Conservation (phyloP, 53 echinoderm and acorn worm species). For the Patiria pectinifera region DNA sequence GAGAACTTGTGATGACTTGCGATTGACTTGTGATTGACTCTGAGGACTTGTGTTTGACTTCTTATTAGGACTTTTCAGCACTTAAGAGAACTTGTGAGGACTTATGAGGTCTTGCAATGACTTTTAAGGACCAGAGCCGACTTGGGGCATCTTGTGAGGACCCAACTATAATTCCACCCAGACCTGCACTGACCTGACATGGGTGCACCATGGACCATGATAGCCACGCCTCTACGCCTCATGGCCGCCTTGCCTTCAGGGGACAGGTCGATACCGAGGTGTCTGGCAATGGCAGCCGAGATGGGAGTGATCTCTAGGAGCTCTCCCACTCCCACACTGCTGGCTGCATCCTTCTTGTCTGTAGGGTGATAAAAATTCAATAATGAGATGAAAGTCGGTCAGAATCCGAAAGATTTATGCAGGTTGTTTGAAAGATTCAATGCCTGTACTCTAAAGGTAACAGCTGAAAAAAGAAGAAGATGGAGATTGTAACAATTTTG, state of each 20-base stretch:
- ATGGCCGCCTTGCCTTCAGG: slow-evolving; percentile 98
- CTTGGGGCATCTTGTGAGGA: not conserved
- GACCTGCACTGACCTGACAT: slow-evolving; percentile 76
- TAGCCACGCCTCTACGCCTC: slow-evolving; percentile 86
- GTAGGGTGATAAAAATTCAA: not conserved
- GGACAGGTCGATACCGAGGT: slow-evolving; percentile 96
- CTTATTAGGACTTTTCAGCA: too few species aligned
- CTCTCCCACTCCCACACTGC: slow-evolving; percentile 92
- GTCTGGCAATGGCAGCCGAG: slow-evolving; percentile 96
- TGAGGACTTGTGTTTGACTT: too few species aligned
- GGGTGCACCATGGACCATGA: slow-evolving; percentile 97
- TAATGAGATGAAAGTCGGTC: not conserved
- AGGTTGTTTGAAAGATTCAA: too few species aligned
- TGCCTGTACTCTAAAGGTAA: too few species aligned
- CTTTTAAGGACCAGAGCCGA: too few species aligned
- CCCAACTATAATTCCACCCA: not conserved
- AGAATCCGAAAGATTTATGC: not conserved
- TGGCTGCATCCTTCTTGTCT: slow-evolving; percentile 91
- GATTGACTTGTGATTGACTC: too few species aligned
- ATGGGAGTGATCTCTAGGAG: slow-evolving; percentile 96
- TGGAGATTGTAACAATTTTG: too few species aligned
- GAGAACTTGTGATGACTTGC: too few species aligned
- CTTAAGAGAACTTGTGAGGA: too few species aligned
- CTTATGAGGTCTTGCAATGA: too few species aligned
- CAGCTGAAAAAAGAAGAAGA: too few species aligned